Evolutionary conservation across 2,113 vertebrate species (phyloP).

Genomic region (Phaethornis superciliosus): DNA sequence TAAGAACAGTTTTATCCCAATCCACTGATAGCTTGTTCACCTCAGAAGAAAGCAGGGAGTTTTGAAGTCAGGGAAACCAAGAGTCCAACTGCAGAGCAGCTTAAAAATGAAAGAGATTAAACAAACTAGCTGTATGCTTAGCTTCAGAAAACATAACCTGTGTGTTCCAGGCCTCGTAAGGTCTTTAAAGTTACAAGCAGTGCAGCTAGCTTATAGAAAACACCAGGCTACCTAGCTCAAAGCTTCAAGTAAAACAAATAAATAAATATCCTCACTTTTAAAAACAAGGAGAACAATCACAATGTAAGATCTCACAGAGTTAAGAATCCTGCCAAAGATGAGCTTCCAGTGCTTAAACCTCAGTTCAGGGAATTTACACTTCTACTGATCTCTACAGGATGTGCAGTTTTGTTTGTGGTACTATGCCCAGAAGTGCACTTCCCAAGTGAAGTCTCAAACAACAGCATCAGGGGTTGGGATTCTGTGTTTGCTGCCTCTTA

Average conservation of each 20-base stretch:
- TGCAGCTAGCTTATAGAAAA: not conserved
- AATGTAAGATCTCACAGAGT: not conserved
- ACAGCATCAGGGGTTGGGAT: not conserved
- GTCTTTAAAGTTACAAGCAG: not conserved
- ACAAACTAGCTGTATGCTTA: not conserved
- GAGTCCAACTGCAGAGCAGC: not conserved
- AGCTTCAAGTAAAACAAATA: not conserved
- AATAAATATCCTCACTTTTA: not conserved
- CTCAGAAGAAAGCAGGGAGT: not conserved
- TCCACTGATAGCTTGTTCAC: not conserved
- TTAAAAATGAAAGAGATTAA: slow-evolving; percentile 15
- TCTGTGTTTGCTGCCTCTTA: not conserved
- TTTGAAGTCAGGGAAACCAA: not conserved
- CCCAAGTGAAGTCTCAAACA: not conserved
- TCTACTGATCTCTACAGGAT: not conserved
- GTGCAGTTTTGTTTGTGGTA: not conserved
- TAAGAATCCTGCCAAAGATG: not conserved
- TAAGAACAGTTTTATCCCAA: not conserved
- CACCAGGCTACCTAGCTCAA: not conserved
- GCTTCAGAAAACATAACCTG: not conserved
- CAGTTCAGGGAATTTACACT: not conserved
- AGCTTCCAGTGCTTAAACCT: not conserved
- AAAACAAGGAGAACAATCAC: not conserved
- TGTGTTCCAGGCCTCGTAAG: not conserved
- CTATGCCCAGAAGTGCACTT: not conserved